Evolutionary conservation across 2,113 vertebrate species (phyloP).

Genomic region (Calcarius ornatus): DNA sequence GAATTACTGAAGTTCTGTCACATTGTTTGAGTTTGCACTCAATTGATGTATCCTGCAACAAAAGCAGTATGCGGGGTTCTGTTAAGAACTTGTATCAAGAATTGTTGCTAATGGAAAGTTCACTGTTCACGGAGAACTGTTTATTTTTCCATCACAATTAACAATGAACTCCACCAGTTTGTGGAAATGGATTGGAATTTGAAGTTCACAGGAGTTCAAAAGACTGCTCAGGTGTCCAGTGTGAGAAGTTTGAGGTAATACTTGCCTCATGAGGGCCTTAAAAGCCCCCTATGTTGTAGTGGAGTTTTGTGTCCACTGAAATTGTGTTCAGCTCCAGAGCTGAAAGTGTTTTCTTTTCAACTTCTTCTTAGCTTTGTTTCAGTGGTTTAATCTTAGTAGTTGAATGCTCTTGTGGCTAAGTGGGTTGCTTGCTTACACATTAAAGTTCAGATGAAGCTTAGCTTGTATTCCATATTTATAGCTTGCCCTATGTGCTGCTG

Average conservation of each 20-base stretch:
- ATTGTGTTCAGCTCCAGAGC: neutral
- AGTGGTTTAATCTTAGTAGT: neutral
- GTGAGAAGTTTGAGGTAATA: neutral
- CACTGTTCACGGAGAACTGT: neutral
- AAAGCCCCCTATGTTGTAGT: neutral
- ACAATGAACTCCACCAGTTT: neutral
- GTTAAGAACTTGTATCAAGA: neutral
- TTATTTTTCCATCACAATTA: neutral
- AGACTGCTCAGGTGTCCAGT: neutral
- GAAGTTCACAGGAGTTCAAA: neutral
- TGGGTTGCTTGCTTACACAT: neutral
- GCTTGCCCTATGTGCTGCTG: neutral
- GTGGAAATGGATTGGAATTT: neutral
- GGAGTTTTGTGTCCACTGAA: neutral
- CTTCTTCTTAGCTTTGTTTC: neutral
- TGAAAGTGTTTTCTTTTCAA: neutral
- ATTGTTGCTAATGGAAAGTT: neutral
- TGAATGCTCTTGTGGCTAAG: neutral
- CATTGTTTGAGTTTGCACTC: neutral
- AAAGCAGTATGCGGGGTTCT: neutral
- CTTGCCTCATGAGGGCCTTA: neutral
- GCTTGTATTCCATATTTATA: neutral
- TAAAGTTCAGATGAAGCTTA: neutral
- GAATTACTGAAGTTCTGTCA: neutral
- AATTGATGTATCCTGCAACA: rapidly evolving